Percentiles rank a stretch among this genome's conserved stretches.
Evolutionary conservation across 2,113 vertebrate genomes (phyloP).

Genomic region (Calidris pugnax): DNA sequence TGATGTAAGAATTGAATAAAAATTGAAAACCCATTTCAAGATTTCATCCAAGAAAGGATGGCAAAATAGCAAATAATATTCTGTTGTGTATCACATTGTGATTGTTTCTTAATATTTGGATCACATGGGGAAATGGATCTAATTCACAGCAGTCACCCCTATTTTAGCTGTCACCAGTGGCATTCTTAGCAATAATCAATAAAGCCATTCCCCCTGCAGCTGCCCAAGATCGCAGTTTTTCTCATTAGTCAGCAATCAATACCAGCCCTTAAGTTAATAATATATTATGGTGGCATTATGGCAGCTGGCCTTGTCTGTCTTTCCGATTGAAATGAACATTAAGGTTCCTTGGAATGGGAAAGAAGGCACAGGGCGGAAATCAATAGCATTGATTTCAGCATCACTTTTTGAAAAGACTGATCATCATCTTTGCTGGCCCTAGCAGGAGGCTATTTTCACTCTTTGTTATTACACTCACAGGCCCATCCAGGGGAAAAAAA

Average conservation of each 20-base stretch:
- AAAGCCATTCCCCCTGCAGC: slow-evolving; percentile 16
- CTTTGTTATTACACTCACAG: neutral
- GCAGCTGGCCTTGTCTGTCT: slow-evolving; percentile 48
- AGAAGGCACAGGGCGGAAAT: slow-evolving; percentile 49
- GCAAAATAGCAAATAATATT: neutral
- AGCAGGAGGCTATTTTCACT: slow-evolving; percentile 25
- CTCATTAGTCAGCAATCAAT: slow-evolving; percentile 70
- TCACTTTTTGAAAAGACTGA: slow-evolving; percentile 63
- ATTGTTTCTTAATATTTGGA: neutral
- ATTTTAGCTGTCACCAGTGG: slow-evolving; percentile 7
- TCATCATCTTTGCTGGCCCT: slow-evolving; percentile 36
- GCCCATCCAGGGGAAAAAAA: neutral
- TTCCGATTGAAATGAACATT: slow-evolving; percentile 11
- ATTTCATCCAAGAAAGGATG: neutral
- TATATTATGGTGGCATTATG: slow-evolving; percentile 10
- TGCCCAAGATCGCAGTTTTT: slow-evolving; percentile 32
- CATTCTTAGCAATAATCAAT: slow-evolving; percentile 47
- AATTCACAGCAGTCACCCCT: slow-evolving; percentile 12
- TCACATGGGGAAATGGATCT: neutral
- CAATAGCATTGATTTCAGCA: slow-evolving; percentile 62
- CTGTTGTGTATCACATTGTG: neutral
- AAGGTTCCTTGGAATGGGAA: slow-evolving; percentile 44
- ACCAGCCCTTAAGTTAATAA: slow-evolving; percentile 59
- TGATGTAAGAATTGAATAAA: neutral
- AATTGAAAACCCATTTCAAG: neutral